Conservation (phyloP, 1,140 invertebrate species). For the Sitophilus oryzae region DNA sequence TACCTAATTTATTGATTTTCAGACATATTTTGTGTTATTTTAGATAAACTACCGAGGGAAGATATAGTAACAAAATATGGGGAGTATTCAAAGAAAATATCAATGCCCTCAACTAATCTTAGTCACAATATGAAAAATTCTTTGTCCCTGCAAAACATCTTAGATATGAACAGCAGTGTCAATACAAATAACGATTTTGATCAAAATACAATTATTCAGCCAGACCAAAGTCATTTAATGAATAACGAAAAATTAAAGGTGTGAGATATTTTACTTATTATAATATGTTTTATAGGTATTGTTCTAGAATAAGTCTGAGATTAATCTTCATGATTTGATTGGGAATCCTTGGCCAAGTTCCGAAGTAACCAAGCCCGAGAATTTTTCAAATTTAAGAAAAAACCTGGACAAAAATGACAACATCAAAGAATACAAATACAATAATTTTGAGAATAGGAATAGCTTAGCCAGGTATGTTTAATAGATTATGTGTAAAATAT, state of each 20-base stretch:
- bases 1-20: not conserved
- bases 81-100: slow-evolving; percentile 20
- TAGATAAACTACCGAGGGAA: slow-evolving; percentile 29
- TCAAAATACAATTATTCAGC: slow-evolving; percentile 40
- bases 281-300: too few relatives aligned
- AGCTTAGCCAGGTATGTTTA: slow-evolving; percentile 13
- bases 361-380: slow-evolving; percentile 30
- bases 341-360: slow-evolving; percentile 40
- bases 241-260: slow-evolving; percentile 27
- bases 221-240: slow-evolving; percentile 38
- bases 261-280: not conserved
- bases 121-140: slow-evolving; percentile 30
- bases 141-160: slow-evolving; percentile 38
- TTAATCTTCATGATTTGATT: slow-evolving; percentile 44
- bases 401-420: slow-evolving; percentile 33
- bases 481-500: not conserved
- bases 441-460: slow-evolving; percentile 10
- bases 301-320: slow-evolving; percentile 35
- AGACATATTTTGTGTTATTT: too few relatives aligned
- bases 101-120: slow-evolving; percentile 25
- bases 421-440: slow-evolving; percentile 26
- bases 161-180: slow-evolving; percentile 28
- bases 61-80: slow-evolving; percentile 33
- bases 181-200: slow-evolving; percentile 44
- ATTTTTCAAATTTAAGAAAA: slow-evolving; percentile 27